Percentiles rank a stretch among this genome's conserved stretches.
Evolutionary conservation across 2,797 vertebrate genomes (phyloP).

Genomic region (Parambassis ranga): DNA sequence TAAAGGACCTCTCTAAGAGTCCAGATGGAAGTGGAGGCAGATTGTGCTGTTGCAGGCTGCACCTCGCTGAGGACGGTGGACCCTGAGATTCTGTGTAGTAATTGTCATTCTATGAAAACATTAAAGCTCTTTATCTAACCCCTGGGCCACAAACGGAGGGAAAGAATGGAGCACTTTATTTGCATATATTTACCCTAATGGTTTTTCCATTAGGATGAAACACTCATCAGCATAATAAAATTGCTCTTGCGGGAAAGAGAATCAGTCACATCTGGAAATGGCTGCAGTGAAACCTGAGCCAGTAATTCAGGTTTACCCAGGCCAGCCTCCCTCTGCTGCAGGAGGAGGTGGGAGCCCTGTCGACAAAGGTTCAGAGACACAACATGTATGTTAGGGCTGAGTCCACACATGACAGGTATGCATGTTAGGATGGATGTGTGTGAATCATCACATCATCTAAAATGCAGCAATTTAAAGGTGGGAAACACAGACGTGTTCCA

Average conservation of each 20-base stretch:
- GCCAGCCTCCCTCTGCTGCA: neutral
- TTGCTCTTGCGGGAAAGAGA: constrained; percentile 59
- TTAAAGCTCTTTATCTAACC: constrained; percentile 74
- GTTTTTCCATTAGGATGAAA: constrained; percentile 80
- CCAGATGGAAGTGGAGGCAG: neutral
- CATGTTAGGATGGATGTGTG: no score
- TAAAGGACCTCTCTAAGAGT: constrained; percentile 4
- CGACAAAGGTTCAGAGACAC: neutral
- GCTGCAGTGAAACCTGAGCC: constrained; percentile 28
- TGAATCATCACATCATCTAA: no score
- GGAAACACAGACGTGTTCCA: no score
- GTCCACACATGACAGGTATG: no score
- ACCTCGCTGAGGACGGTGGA: constrained; percentile 5
- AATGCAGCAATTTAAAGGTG: no score
- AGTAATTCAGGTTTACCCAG: constrained; percentile 46
- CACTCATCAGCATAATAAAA: constrained; percentile 79
- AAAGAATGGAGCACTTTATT: constrained; percentile 73
- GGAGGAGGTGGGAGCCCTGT: neutral
- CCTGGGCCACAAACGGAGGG: constrained; percentile 70
- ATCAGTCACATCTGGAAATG: constrained; percentile 62
- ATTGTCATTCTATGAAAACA: constrained; percentile 77
- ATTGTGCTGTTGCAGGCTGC: constrained; percentile 6
- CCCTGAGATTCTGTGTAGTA: constrained; percentile 44
- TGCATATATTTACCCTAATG: constrained; percentile 83
- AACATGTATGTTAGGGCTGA: no score